Percentiles rank a stretch among this genome's conserved stretches.
phyloP scores from a whole-genome alignment of 2,113 vertebrate species.

The Sciurus niger region DNA sequence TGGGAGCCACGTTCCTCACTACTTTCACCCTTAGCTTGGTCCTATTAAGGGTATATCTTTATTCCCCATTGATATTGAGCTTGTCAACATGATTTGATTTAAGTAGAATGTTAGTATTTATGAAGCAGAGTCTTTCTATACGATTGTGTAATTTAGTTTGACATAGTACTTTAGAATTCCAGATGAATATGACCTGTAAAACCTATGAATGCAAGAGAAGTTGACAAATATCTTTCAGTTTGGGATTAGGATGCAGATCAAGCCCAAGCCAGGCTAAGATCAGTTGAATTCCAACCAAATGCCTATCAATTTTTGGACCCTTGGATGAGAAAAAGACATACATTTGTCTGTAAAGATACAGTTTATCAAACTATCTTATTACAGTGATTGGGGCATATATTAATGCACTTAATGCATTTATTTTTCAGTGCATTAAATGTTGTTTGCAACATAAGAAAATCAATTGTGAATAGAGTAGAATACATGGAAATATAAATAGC shows the following conservation, averaged over 20 bases:
- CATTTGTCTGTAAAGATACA: neutral
- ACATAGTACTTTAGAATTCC: neutral
- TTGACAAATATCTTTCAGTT: neutral
- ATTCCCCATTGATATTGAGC: neutral
- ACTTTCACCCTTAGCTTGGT: neutral
- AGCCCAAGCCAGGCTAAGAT: neutral
- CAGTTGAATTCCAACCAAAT: neutral
- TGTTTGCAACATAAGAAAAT: neutral
- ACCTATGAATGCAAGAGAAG: neutral
- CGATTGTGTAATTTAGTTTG: neutral
- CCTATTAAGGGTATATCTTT: neutral
- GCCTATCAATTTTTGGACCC: neutral
- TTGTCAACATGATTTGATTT: neutral
- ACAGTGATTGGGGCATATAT: neutral
- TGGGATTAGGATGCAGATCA: neutral
- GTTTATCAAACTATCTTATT: neutral
- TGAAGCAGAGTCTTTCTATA: neutral
- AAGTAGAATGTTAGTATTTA: neutral
- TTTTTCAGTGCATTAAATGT: neutral
- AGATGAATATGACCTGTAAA: neutral
- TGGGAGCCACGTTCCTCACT: neutral
- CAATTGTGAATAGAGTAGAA: neutral
- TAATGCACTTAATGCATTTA: neutral
- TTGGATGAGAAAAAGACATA: neutral
- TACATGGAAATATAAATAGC: neutral